Conservation (phyloP, 2,113 vertebrate species). For the Cavia porcellus region DNA sequence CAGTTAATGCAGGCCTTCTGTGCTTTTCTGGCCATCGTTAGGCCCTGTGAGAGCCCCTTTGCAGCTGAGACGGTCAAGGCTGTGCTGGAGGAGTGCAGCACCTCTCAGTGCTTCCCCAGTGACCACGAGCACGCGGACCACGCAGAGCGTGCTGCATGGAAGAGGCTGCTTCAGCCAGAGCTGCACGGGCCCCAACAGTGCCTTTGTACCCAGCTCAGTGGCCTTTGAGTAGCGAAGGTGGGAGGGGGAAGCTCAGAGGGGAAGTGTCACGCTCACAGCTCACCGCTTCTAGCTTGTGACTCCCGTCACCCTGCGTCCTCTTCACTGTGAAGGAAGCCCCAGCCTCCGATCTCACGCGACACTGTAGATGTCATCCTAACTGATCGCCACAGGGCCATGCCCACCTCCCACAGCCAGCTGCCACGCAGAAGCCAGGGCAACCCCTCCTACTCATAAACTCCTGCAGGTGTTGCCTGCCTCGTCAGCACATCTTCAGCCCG, state of each 20-base stretch:
- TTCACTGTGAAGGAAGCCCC: background rate
- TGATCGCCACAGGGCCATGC: background rate
- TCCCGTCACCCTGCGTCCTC: background rate
- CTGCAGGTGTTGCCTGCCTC: background rate
- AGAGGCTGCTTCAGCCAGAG: background rate
- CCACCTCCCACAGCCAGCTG: background rate
- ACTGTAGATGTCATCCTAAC: background rate
- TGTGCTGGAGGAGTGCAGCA: background rate
- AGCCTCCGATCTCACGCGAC: background rate
- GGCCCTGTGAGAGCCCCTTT: background rate
- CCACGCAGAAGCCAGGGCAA: background rate
- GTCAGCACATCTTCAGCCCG: rapidly evolving
- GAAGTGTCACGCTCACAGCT: background rate
- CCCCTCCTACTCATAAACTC: background rate
- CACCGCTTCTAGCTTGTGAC: background rate
- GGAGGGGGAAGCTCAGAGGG: background rate
- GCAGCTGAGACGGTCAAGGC: background rate
- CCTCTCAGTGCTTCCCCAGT: background rate
- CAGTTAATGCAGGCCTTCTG: background rate
- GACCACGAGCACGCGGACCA: background rate
- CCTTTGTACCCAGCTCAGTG: background rate
- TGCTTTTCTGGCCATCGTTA: too few relatives aligned
- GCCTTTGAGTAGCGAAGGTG: background rate
- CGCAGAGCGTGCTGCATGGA: background rate
- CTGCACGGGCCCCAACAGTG: background rate